A percentile compares a stretch with the other conserved stretches of the same genome.
Evolutionary conservation across 2,888 invertebrate genomes (phyloP).

Genomic region (Stenurella melanura): DNA sequence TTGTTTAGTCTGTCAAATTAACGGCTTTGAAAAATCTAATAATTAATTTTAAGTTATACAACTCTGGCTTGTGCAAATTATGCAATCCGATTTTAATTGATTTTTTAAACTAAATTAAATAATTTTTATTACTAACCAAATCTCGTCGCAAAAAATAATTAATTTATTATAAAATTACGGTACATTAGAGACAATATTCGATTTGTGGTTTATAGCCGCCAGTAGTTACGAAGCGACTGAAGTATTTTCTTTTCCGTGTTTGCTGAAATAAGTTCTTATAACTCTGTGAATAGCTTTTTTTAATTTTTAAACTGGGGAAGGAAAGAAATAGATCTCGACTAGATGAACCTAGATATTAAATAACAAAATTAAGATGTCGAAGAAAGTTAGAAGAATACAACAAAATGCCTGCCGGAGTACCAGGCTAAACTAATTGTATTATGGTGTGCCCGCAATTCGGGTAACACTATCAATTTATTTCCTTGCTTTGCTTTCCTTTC

Average conservation of each 20-base stretch:
- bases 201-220: neutral
- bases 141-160: neutral
- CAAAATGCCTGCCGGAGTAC: too few relatives aligned
- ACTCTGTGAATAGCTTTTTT: too few relatives aligned
- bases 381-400: too few relatives aligned
- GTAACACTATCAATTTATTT: too few relatives aligned
- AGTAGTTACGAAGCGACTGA: neutral
- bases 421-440: too few relatives aligned
- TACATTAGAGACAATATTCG: neutral
- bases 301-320: too few relatives aligned
- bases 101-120: neutral
- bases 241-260: neutral
- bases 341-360: too few relatives aligned
- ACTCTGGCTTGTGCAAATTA: neutral
- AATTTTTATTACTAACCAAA: neutral
- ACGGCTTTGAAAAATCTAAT: neutral
- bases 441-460: too few relatives aligned
- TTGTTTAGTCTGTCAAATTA: neutral
- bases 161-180: neutral
- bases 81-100: neutral
- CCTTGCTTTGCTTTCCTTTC: too few relatives aligned
- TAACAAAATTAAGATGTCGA: too few relatives aligned
- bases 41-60: neutral
- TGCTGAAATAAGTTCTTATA: neutral
- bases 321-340: too few relatives aligned